Evolutionary conservation across 2,797 vertebrate species (phyloP), one percentile per base, ranked within the genome.

Genomic region (Acanthurus lineatus): DNA sequence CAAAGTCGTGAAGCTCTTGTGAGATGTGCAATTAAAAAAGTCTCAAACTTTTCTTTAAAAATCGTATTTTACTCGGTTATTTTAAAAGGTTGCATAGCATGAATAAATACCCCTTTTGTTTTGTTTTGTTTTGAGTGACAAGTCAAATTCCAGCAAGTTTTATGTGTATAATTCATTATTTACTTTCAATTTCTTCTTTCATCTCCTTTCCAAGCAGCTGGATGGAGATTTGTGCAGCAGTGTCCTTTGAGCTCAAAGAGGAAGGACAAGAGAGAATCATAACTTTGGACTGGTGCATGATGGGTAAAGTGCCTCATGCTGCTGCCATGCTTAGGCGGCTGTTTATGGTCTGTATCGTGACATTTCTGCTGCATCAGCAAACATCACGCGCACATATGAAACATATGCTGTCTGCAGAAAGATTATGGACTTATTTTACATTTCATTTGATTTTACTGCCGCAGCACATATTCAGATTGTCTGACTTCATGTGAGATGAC

Each of bases 231-330:
- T 89, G 79, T 85, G 81, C 64, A 85, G 72, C 62, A 2, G 70
- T 79, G 81, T 84, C 81, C 90, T 90, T 86, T 90, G 80, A 86
- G 87, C 84, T 91, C 67, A 83, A 74, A 88, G 71, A 74, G 65
- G 86, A 84, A 86, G 74, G 75, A 69, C 76, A 65, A 82, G 77
- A 57, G 69, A 75, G 76, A 72, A 40, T 67, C 84, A 83, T 91
- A 91, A 91, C 91, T 69, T 75, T 75, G 72, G 60, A 54, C 47
- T 12, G 53, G 56, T 44, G 66, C 42, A 32, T 60, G 80, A 87
- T 82, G 81, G 66, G 60, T 52, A 71, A 82, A 83, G 76, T 80
- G 69, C 49, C 60, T 62, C 9, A 12, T 64, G 73, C 32, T 35
- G 3, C 63, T 74, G 79, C 77, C 69, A 83, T 75, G 88, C 79